Evolutionary conservation across 2,888 invertebrate genomes (phyloP).

Genomic region (Rotaria magnacalcarata): DNA sequence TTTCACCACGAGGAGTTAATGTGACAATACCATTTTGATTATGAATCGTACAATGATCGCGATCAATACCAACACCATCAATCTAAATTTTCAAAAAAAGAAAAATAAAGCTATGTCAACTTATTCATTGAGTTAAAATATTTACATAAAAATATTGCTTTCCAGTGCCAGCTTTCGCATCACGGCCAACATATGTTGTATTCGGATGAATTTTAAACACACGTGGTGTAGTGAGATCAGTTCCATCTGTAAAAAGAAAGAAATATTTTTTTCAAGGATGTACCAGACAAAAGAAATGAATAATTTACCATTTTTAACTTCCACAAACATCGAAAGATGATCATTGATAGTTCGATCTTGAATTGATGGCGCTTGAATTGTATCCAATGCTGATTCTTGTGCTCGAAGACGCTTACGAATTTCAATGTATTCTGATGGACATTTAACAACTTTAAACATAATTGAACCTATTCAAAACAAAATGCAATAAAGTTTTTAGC

Average conservation of each 20-base stretch:
- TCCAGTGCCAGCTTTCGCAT: background rate
- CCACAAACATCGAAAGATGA: background rate
- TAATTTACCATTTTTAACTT: constrained; percentile 4
- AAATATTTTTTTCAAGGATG: no score
- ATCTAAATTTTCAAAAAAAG: background rate
- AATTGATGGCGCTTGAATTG: constrained; percentile 26
- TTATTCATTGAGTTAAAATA: background rate
- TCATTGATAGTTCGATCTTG: constrained; percentile 22
- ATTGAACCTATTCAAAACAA: constrained; percentile 49
- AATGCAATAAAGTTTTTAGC: no score
- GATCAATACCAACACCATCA: constrained; percentile 33
- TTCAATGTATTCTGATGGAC: constrained; percentile 40
- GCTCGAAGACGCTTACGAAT: constrained; percentile 39
- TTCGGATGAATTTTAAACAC: constrained; percentile 15
- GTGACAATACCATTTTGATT: constrained; percentile 36
- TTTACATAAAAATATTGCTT: constrained; percentile 29
- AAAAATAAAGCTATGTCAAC: background rate
- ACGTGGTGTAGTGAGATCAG: constrained; percentile 4
- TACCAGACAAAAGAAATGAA: background rate
- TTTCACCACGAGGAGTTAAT: constrained; percentile 15
- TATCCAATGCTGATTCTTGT: constrained; percentile 34
- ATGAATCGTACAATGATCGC: constrained; percentile 33
- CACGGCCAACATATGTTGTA: constrained; percentile 30
- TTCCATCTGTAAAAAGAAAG: background rate
- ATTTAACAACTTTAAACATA: constrained; percentile 45